Base-by-base conservation (phyloP, 2,113 vertebrate genomes). In the Tragulus kanchil region DNA sequence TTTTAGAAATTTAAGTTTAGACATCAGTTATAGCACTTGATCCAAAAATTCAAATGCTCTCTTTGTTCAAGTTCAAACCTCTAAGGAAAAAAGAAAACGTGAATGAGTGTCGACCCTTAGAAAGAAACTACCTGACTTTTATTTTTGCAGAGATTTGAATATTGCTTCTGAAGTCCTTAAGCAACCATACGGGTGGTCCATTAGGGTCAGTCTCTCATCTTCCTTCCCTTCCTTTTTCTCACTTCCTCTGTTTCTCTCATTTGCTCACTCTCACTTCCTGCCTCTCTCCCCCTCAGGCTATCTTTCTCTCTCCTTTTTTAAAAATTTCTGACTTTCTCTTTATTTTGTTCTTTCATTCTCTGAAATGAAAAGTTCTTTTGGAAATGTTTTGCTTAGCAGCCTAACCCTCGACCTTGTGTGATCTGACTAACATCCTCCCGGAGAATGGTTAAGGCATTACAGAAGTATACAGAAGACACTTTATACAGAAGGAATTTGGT, bases 281-380 rank as follows among this genome's bases (percentile, higher is more conserved):
- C 23, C 13, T 89, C 31, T 86, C 13, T 54, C 58, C 31, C 54
- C 65, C 19, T 73, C 21, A 54, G 31, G 42, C 16, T 59, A 4
- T 36, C 52, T 67, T 6, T 28, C 45, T 31, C 45, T 89, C 52
- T 77, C 58, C 52, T 85, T 50, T 31, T 52, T 36, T 2, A 36
- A 36, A 36, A 36, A 10, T 65, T 84, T 65, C 12, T 75, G 73
- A 17, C 10, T 48, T 64, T 73, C 48, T 59, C 78, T 88, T 58
- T 28, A 6, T 86, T 6, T 36, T 45, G 26, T 71, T 42, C 0
- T 69, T 77, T 52, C 3, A 25, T 89, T 36, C 56, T 88, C 86
- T 58, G 14, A 48, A 86, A 87, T 89, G 75, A 90, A 6, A 71
- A 52, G 19, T 85, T 77, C 25, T 95, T 90, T 82, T 69, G 73